phyloP scores from a whole-genome alignment of 2,797 vertebrate species.

The Pyrocephalus nanus region DNA sequence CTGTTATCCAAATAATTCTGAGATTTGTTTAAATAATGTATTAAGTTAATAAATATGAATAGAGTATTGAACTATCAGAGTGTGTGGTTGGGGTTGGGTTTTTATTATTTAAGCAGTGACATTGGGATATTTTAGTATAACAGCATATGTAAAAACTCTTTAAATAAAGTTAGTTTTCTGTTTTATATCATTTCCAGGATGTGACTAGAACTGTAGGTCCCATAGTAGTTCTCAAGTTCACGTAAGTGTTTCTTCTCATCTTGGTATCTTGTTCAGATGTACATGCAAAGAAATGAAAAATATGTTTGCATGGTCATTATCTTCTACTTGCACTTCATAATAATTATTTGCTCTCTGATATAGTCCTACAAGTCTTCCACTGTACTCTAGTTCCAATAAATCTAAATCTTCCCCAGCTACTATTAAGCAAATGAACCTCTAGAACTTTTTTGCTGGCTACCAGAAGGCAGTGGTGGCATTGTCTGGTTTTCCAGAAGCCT shows the following conservation, averaged over 20 bases:
- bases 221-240: neutral
- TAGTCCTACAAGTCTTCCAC: neutral
- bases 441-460: neutral
- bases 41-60: neutral
- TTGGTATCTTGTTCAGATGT: neutral
- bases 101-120: neutral
- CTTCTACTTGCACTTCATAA: neutral
- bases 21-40: neutral
- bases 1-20: neutral
- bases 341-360: neutral
- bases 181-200: neutral
- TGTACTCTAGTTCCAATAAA: neutral
- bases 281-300: neutral
- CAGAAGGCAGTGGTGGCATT: neutral
- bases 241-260: neutral
- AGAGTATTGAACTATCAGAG: neutral
- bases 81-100: neutral
- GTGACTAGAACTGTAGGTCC: neutral
- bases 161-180: neutral
- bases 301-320: neutral
- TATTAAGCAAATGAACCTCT: neutral
- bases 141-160: neutral
- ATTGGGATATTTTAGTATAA: neutral
- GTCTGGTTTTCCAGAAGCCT: neutral
- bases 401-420: neutral